phyloP scores from a whole-genome alignment of 2,113 vertebrate species.

The Sinocyclocheilus anophthalmus region DNA sequence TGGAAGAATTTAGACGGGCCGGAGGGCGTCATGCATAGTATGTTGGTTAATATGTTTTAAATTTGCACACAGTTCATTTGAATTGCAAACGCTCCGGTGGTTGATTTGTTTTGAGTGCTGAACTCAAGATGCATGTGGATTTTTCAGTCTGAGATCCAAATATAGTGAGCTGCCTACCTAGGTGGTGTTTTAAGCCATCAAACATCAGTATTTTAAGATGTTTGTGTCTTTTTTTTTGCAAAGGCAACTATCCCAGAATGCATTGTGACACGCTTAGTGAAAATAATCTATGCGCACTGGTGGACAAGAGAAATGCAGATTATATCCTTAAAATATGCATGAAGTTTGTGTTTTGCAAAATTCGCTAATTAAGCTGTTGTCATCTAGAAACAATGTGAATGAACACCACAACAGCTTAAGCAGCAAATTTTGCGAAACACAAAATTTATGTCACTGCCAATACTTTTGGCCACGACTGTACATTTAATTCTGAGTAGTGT shows the following conservation, averaged over 20 bases:
- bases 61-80: neutral
- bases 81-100: neutral
- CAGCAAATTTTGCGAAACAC: too few species aligned
- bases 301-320: neutral
- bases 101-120: neutral
- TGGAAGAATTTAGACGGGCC: conserved; percentile 12
- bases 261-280: neutral
- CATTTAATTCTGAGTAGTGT: too few species aligned
- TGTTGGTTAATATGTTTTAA: neutral
- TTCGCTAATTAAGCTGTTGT: too few species aligned
- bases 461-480: too few species aligned
- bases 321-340: neutral
- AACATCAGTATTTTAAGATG: neutral
- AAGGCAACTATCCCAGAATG: neutral
- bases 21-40: neutral
- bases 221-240: neutral
- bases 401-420: too few species aligned
- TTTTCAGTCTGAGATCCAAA: neutral
- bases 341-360: too few species aligned
- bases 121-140: neutral
- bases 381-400: too few species aligned
- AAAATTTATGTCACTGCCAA: too few species aligned
- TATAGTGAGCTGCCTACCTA: neutral
- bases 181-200: neutral
- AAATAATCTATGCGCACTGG: too few species aligned